Evolutionary conservation across 2,797 vertebrate species (phyloP), one percentile per base, ranked within the genome.

Genomic region (Nothura maculosa): DNA sequence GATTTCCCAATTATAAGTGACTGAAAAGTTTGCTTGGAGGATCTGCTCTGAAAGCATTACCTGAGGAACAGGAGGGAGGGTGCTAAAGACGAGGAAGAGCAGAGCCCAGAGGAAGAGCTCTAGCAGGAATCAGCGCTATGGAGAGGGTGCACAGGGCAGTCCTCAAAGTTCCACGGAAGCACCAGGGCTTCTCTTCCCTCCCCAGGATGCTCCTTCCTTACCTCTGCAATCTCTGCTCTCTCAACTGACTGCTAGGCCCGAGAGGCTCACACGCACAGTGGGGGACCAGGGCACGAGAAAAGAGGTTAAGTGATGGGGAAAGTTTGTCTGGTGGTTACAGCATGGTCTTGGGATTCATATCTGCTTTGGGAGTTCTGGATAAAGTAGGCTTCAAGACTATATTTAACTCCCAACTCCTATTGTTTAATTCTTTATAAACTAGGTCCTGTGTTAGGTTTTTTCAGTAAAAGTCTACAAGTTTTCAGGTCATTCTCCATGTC

Each of bases 1-100:
- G 92, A 90, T 77, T 82, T 96, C 94, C 95, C 97, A 96, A 94
- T 98, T 97, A 96, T 72, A 95, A 78, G 90, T 92, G 95, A 94
- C 93, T 97, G 93, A 91, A 96, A 95, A 95, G 60, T 73, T 82
- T 34, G 87, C 92, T 87, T 79, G 62, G 58, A 93, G 85, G 85
- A 89, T 75, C 60, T 93, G 74, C 89, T 78, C 91, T n/a, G 76
- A 22, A 70, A 92, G 86, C 16, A 74, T 88, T 85, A 96, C 95
- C 94, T 93, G 95, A 95, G 91, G 87, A 92, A 81, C 38, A 48
- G 80, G n/a, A 20, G 0, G 8, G 45, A 58, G 66, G 40, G 20
- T 42, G 32, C 14, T 5, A 45, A 27, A 14, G 67, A 32, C 58
- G 58, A 62, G n/a, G 83, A 8, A 4, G 57, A 3, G 69, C 36